Conservation (phyloP, 2,113 vertebrate species). For the Australoheros scitulus region DNA sequence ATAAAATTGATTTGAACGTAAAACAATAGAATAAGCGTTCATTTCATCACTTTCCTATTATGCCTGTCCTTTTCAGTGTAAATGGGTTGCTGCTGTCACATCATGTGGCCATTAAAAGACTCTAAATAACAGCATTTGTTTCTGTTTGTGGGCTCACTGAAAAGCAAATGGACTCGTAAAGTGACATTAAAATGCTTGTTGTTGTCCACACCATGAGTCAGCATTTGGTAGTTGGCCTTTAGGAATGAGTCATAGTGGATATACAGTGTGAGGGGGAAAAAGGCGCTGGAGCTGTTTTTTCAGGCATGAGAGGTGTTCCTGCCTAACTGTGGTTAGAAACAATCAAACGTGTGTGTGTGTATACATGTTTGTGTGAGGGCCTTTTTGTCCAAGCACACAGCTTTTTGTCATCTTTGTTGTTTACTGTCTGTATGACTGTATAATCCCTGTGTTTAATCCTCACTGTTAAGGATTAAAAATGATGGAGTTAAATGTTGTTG, state of each 20-base stretch:
- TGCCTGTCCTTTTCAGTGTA: not conserved
- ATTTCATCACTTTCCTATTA: not conserved
- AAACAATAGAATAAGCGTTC: not conserved
- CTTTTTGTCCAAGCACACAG: slow-evolving; percentile 21
- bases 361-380: not conserved
- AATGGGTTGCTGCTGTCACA: not conserved
- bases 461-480: slow-evolving; percentile 42
- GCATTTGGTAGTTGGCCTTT: slow-evolving; percentile 44
- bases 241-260: slow-evolving; percentile 49
- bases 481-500: slow-evolving; percentile 27
- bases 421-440: slow-evolving; percentile 43
- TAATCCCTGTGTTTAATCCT: slow-evolving; percentile 64
- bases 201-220: slow-evolving; percentile 45
- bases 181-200: slow-evolving; percentile 17
- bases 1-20: not conserved
- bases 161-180: slow-evolving; percentile 26
- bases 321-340: slow-evolving; percentile 6
- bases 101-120: not conserved
- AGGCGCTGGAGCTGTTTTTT: slow-evolving; percentile 38
- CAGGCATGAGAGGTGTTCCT: slow-evolving; percentile 23
- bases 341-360: not conserved
- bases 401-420: slow-evolving; percentile 45
- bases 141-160: slow-evolving; percentile 5
- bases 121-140: slow-evolving; percentile 4
- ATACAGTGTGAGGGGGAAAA: slow-evolving; percentile 11